Percentiles rank a stretch among this genome's conserved stretches.
These are phyloP conservation scores for Andrena bucephala DNA, from an alignment of 2,888 invertebrate species.

Conservation along the genomic window DNA sequence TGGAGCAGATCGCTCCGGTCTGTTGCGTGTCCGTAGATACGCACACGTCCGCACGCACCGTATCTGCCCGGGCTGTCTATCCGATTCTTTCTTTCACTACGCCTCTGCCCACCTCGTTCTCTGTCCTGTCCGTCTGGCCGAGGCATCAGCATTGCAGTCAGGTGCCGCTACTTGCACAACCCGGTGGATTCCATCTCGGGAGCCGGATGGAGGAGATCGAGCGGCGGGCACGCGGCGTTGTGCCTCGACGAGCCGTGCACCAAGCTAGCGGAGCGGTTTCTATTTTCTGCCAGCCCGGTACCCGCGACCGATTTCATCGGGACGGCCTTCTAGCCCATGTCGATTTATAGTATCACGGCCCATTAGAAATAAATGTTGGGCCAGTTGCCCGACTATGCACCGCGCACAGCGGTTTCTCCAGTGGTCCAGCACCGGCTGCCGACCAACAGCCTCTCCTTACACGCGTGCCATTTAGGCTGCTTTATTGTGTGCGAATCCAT, in stretches of 20 bases:
- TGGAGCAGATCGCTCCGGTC: slow-evolving; percentile 45
- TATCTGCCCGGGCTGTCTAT: slow-evolving; percentile 30
- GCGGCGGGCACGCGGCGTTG: slow-evolving; percentile 33
- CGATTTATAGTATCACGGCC: slow-evolving; percentile 84
- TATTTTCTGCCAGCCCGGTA: slow-evolving; percentile 79
- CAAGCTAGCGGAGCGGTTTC: slow-evolving; percentile 74
- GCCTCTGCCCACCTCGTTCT: slow-evolving; percentile 22
- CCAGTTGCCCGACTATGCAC: slow-evolving; percentile 67
- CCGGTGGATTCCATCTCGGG: slow-evolving; percentile 78
- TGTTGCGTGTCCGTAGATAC: slow-evolving; percentile 40
- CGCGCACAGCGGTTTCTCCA: slow-evolving; percentile 79
- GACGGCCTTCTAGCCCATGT: slow-evolving; percentile 76
- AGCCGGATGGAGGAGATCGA: slow-evolving; percentile 57
- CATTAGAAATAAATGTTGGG: slow-evolving; percentile 84
- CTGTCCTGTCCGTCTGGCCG: slow-evolving; percentile 38
- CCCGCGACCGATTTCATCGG: slow-evolving; percentile 77
- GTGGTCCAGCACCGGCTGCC: slow-evolving; percentile 2
- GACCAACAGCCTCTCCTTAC: slow-evolving; percentile 14
- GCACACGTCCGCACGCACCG: slow-evolving; percentile 35
- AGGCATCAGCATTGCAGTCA: slow-evolving; percentile 81
- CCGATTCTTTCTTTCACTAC: slow-evolving; percentile 49
- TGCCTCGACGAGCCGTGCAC: slow-evolving; percentile 38
- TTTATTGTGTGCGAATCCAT: slow-evolving; percentile 82
- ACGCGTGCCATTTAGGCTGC: slow-evolving; percentile 52
- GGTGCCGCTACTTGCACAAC: slow-evolving; percentile 83